Evolutionary conservation across 2,797 vertebrate species (phyloP).

Genomic region (Acomys russatus): DNA sequence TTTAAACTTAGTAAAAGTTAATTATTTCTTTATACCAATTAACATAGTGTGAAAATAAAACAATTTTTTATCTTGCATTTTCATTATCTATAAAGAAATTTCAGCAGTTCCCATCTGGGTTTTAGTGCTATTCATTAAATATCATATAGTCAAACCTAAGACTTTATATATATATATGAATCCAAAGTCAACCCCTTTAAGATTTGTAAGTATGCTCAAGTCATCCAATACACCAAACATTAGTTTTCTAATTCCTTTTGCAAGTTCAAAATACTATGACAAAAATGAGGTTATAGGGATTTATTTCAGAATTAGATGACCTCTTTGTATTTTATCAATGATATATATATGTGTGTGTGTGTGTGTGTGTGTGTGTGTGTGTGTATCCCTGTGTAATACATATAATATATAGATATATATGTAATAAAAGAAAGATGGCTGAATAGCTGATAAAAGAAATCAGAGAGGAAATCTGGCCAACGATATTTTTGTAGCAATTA

Average conservation of each 20-base stretch:
- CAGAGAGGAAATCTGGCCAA: conserved; percentile 29
- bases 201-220: neutral
- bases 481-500: conserved; percentile 62
- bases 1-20: conserved; percentile 53
- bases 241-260: neutral
- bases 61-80: neutral
- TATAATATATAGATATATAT: neutral
- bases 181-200: conserved; percentile 12
- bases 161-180: conserved; percentile 23
- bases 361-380: too few species aligned
- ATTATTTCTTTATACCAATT: conserved; percentile 56
- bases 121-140: conserved; percentile 18
- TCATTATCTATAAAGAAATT: conserved; percentile 43
- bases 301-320: neutral
- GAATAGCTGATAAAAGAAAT: neutral
- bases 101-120: neutral
- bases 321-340: neutral
- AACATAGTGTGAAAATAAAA: conserved; percentile 36
- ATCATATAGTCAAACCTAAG: neutral
- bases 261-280: neutral
- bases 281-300: neutral
- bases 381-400: neutral
- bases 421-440: neutral
- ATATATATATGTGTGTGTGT: too few species aligned
- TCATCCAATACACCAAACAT: neutral